A percentile compares a stretch with the other conserved stretches of the same genome.
phyloP scores from a whole-genome alignment of 2,113 vertebrate species.

The Tachysurus fulvidraco region DNA sequence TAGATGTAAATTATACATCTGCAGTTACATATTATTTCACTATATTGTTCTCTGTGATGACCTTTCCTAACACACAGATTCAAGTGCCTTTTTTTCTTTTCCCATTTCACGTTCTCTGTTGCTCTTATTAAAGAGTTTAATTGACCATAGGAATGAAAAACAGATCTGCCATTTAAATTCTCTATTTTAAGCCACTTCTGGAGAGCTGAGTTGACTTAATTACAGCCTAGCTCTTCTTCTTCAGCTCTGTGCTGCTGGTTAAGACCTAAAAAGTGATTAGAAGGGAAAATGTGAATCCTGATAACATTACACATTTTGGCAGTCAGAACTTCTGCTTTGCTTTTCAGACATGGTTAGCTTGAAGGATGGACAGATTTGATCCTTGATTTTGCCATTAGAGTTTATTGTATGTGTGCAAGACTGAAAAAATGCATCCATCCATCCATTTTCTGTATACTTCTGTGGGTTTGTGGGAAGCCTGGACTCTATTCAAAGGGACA shows the following conservation, averaged over 20 bases:
- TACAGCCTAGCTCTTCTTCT: constrained; percentile 28
- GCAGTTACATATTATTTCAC: background rate
- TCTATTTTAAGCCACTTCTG: constrained; percentile 30
- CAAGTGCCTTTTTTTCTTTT: background rate
- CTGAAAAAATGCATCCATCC: no score
- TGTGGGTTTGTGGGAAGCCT: no score
- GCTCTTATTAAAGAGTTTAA: background rate
- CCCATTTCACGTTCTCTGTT: background rate
- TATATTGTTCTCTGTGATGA: background rate
- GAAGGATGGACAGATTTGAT: background rate
- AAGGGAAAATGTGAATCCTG: background rate
- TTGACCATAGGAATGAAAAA: constrained; percentile 32
- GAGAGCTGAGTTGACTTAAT: constrained; percentile 23
- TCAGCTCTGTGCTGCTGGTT: constrained; percentile 3
- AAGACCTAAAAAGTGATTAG: background rate
- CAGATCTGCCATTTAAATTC: constrained; percentile 33
- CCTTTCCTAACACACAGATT: background rate
- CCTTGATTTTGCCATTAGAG: background rate
- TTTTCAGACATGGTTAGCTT: constrained; percentile 2
- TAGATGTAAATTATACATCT: background rate
- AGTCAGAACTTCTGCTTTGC: constrained; percentile 6
- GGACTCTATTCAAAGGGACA: no score
- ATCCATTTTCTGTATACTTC: no score
- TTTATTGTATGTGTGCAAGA: background rate
- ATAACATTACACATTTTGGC: background rate